Evolutionary conservation across 2,888 invertebrate genomes (phyloP).

Genomic region (Nephrotoma flavescens): DNA sequence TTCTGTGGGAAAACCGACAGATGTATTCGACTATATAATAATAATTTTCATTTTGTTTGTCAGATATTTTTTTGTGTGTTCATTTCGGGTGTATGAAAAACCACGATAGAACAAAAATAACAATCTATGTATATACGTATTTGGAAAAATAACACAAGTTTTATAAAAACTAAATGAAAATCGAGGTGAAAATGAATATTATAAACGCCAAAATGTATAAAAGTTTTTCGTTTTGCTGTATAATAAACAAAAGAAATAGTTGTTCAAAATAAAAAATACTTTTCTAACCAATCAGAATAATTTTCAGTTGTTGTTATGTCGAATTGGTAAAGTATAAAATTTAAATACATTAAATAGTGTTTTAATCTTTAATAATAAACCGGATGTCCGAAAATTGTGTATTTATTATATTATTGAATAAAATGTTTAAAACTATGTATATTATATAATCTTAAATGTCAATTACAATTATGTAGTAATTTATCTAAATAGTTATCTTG

Average conservation of each 20-base stretch:
- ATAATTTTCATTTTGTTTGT: neutral
- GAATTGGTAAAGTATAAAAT: neutral
- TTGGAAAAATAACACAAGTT: neutral
- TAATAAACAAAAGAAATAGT: neutral
- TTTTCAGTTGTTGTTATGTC: neutral
- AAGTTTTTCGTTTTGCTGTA: neutral
- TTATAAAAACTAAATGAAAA: too few species aligned
- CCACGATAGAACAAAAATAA: neutral
- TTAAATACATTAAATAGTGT: neutral
- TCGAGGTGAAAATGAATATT: neutral
- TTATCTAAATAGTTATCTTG: neutral
- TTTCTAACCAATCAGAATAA: neutral
- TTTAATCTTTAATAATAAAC: neutral
- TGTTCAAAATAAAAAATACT: neutral
- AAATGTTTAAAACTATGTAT: neutral
- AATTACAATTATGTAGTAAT: neutral
- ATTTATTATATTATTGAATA: neutral
- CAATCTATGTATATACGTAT: neutral
- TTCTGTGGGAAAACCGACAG: neutral
- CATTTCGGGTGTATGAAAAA: neutral
- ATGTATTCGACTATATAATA: neutral
- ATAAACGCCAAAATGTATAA: neutral
- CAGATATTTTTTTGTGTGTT: neutral
- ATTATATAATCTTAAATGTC: neutral
- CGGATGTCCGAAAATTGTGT: neutral